A percentile compares a stretch with the other conserved stretches of the same genome.
These are phyloP conservation scores for Melozone crissalis DNA, from an alignment of 2,113 vertebrate species.

Conservation along the genomic window DNA sequence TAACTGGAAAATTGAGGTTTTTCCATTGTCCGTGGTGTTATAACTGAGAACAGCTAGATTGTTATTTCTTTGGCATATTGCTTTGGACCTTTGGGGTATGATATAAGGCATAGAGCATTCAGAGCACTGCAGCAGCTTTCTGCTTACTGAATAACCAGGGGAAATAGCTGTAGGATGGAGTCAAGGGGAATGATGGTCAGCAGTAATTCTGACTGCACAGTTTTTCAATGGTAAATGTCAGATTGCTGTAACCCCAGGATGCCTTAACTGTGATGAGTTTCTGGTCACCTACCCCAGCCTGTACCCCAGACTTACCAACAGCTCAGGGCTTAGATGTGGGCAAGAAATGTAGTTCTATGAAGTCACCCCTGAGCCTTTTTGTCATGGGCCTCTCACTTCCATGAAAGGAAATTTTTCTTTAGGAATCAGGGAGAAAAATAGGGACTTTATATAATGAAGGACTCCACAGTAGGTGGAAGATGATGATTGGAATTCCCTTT, in stretches of 20 bases:
- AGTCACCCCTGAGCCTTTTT: not conserved
- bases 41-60: slow-evolving; percentile 15
- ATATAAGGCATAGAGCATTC: slow-evolving; percentile 34
- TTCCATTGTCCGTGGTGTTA: not conserved
- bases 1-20: not conserved
- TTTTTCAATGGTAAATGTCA: not conserved
- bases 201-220: not conserved
- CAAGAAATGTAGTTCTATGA: not conserved
- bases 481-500: not conserved
- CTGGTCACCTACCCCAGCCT: not conserved
- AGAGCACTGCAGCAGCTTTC: not conserved
- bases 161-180: slow-evolving; percentile 15
- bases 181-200: not conserved
- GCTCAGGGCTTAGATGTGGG: not conserved
- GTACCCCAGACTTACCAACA: not conserved
- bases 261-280: not conserved
- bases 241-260: not conserved
- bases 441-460: not conserved
- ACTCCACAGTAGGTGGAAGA: not conserved
- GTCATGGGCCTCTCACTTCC: not conserved
- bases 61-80: slow-evolving; percentile 19
- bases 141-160: slow-evolving; percentile 19
- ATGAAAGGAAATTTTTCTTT: not conserved
- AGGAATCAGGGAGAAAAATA: not conserved
- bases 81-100: slow-evolving; percentile 44